Conservation (phyloP, 2,113 vertebrate species). For the Rhineura floridana region DNA sequence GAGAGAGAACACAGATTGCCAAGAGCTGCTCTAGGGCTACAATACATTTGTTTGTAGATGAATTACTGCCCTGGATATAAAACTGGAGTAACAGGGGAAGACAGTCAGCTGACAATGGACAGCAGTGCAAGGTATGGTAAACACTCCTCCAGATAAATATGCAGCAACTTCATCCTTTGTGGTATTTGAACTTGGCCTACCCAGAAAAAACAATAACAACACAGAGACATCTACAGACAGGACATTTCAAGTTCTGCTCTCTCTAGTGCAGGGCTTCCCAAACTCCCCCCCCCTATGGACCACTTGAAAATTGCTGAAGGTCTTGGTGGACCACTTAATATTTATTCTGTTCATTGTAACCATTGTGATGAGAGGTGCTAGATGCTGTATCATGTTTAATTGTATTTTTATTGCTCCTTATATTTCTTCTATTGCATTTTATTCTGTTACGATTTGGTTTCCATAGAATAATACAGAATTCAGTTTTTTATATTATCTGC, state of each 20-base stretch:
- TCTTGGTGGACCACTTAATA: no score
- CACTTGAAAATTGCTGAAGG: no score
- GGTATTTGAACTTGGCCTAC: constrained; percentile 52
- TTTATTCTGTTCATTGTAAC: no score
- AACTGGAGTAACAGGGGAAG: constrained; percentile 57
- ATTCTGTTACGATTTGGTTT: no score
- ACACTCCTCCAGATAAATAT: constrained; percentile 53
- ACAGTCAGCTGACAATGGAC: constrained; percentile 43
- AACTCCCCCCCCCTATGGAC: no score
- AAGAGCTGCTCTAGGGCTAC: constrained; percentile 45
- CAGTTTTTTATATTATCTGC: no score
- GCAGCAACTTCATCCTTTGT: constrained; percentile 28
- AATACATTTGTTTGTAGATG: constrained; percentile 41
- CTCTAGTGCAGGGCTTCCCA: no score
- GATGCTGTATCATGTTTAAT: no score
- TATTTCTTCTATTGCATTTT: no score
- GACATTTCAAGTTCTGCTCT: not conserved
- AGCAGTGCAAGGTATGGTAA: constrained; percentile 54
- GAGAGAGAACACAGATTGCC: constrained; percentile 20
- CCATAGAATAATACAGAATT: no score
- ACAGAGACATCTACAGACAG: not conserved
- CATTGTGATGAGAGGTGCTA: no score
- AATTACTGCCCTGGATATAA: constrained; percentile 27
- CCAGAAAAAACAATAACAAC: constrained; percentile 19
- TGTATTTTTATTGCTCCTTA: no score